Evolutionary conservation across 2,888 invertebrate genomes (phyloP).

Genomic region (Arrhopalites spinosus): DNA sequence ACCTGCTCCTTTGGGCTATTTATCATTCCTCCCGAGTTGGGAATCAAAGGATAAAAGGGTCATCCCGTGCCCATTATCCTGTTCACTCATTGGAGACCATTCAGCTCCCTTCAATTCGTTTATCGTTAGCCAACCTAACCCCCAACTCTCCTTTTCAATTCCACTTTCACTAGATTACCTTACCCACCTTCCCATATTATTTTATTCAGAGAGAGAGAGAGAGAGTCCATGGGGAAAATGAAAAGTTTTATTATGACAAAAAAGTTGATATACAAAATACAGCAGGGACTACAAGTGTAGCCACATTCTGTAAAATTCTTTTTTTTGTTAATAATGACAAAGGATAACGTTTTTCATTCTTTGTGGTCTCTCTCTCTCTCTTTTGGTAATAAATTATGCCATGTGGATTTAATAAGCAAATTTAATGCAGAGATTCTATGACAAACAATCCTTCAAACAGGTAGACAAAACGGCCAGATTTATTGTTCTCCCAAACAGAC

Average conservation of each 20-base stretch:
- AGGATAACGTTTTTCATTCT: background rate
- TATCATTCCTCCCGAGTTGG: constrained; percentile 21
- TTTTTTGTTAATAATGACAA: constrained; percentile 14
- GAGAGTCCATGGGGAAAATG: too few relatives aligned
- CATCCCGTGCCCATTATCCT: constrained; percentile 20
- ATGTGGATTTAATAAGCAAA: constrained; percentile 21
- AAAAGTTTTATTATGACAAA: too few relatives aligned
- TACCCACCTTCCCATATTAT: background rate
- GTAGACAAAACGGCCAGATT: background rate
- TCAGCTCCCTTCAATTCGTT: too few relatives aligned
- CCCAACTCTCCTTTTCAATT: constrained; percentile 2
- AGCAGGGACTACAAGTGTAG: background rate
- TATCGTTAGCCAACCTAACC: background rate
- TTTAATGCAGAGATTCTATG: constrained; percentile 14
- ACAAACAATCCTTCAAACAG: background rate
- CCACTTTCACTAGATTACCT: background rate
- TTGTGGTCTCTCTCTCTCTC: background rate
- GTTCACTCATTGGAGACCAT: background rate
- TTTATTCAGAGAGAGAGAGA: too few relatives aligned
- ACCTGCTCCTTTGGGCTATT: constrained; percentile 17
- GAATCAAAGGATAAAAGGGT: constrained; percentile 33
- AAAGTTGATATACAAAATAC: background rate
- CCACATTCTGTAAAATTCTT: constrained; percentile 3
- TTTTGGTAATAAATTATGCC: constrained; percentile 10
- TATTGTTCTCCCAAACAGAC: background rate